phyloP scores from a whole-genome alignment of 2,797 vertebrate genomes.

The Chelon auratus region DNA sequence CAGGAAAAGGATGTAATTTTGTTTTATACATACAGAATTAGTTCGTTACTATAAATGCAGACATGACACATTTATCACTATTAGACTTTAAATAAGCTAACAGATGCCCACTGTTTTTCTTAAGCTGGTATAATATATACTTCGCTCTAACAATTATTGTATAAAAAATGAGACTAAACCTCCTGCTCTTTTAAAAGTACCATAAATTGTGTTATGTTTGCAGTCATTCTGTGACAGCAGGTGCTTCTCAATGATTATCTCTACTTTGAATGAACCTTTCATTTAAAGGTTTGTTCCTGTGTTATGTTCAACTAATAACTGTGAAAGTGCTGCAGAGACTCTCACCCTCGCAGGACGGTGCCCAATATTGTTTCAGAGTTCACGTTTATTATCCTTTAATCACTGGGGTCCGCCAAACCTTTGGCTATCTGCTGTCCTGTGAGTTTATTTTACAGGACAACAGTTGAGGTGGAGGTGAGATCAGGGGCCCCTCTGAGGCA shows the following conservation, averaged over 20 bases:
- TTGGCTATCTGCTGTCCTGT: conserved; percentile 19
- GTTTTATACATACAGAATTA: no score
- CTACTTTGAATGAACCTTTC: conserved; percentile 26
- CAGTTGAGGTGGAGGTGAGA: conserved; percentile 45
- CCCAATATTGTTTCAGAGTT: conserved; percentile 56
- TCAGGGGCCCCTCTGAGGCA: conserved; percentile 14
- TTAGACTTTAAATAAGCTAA: neutral
- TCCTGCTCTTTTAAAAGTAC: neutral
- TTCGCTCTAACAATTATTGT: neutral
- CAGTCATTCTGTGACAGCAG: neutral
- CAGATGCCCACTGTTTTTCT: neutral
- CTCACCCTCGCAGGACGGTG: conserved; percentile 20
- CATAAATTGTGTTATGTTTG: neutral
- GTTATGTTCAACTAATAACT: conserved; percentile 42
- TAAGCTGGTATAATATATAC: neutral
- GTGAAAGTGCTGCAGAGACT: conserved; percentile 48
- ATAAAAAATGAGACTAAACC: neutral
- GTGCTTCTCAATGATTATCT: conserved; percentile 24
- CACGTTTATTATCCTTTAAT: conserved; percentile 75
- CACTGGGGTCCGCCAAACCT: conserved; percentile 43
- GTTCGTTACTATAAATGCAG: no score
- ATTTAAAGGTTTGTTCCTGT: conserved; percentile 13
- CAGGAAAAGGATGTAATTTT: no score
- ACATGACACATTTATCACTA: no score
- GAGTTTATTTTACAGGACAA: conserved; percentile 62